Evolutionary conservation across 1,140 invertebrate genomes (phyloP).

Genomic region (Triops cancriformis): DNA sequence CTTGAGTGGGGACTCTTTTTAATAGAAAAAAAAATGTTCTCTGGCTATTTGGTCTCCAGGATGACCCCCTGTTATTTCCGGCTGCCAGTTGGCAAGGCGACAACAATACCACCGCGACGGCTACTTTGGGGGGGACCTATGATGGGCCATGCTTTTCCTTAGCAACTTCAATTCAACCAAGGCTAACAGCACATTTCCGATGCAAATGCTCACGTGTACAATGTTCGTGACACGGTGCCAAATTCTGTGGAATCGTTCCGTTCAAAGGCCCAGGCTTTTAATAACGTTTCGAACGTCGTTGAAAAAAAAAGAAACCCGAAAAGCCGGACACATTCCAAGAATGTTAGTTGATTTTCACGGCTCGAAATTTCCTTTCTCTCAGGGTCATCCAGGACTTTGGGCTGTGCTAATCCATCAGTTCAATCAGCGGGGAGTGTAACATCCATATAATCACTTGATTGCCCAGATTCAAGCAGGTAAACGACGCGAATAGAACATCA

Average conservation of each 20-base stretch:
- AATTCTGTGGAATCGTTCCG: neutral
- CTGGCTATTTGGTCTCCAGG: slow-evolving; percentile 12
- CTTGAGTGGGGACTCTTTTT: neutral
- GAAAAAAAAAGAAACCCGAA: neutral
- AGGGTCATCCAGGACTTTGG: neutral
- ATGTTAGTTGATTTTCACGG: neutral
- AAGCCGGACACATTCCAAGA: neutral
- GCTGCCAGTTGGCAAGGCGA: slow-evolving; percentile 11
- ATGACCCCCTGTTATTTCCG: slow-evolving; percentile 12
- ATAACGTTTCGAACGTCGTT: neutral
- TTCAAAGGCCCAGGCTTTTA: neutral
- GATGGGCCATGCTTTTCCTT: slow-evolving; percentile 6
- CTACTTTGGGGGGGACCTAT: neutral
- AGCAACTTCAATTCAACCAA: slow-evolving; percentile 10
- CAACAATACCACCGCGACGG: slow-evolving; percentile 4
- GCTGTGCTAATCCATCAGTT: neutral
- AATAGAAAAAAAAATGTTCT: neutral
- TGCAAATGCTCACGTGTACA: neutral
- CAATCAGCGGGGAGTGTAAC: neutral
- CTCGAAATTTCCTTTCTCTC: neutral
- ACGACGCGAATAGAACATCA: neutral
- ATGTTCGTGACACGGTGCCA: slow-evolving; percentile 1
- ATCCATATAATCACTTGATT: neutral
- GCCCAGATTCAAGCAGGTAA: neutral
- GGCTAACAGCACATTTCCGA: slow-evolving; percentile 9